Evolutionary conservation across 2,888 invertebrate species (phyloP), one percentile per base, ranked within the genome.

Genomic region (Drosophila kambysellisi): DNA sequence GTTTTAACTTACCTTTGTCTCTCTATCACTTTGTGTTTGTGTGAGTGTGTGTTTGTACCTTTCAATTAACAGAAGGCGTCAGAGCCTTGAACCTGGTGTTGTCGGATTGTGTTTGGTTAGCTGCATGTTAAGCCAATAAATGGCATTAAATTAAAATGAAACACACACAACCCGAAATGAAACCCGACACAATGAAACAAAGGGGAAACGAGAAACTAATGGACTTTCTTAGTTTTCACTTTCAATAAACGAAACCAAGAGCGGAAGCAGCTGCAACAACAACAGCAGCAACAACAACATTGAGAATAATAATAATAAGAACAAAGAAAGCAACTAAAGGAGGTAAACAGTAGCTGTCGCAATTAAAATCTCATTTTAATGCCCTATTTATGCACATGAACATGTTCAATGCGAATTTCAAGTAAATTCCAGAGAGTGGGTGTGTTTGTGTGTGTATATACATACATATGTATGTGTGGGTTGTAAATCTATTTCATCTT

Each of bases 311-410:
- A 61, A 15, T 15, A 35, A 53, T 11, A 60, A 46, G 52, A 53
- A 60, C 56, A 70, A 79, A 57, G 58, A 30, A 41, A 69, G 66
- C 29, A 58, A 62, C 41, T 17, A 56, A 50, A 43, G 15, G 58
- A 72, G 60, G 74, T 73, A 41, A 62, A 63, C 46, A 67, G 66
- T 89, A 70, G 88, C 81, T 81, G 84, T 75, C 73, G 91, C 78
- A 90, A 85, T 85, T 81, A 90, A 85, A 86, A 81, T 72, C 74
- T 72, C 64, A 83, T 83, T 85, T 90, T 75, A 84, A 84, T 89
- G 79, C 75, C 71, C 60, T 66, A 76, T 79, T 85, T 83, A 81
- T 81, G 68, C 81, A 87, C 59, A 84, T 48, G 58, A 35, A 37
- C 50, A n/a, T 20, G 58, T 61, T 64, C 53, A 56, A 61, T 79